Base-by-base conservation (phyloP, 1,140 invertebrate species). In the Solenopsis invicta region DNA sequence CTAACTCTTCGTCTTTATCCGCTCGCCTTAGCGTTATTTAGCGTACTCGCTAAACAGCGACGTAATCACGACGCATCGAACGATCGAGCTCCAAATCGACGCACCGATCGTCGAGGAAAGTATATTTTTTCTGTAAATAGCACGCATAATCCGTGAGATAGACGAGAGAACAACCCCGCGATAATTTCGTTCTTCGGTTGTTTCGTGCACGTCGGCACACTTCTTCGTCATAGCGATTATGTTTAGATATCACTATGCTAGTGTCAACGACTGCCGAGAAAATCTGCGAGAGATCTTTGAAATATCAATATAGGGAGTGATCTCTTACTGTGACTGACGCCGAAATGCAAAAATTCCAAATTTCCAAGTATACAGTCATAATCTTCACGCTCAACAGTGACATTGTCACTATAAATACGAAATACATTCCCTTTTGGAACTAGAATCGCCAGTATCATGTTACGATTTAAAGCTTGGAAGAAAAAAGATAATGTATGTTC, bases 41-140 rank as follows among this genome's bases (percentile, higher is more conserved):
- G 64, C 18, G 48, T 82, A 59, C 21, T 34, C 48, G 56, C 69
- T 56, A 50, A 37, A 41, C 24, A 71, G 64, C 37, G 77, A 69
- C 12, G 41, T 61, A 82, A 82, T 74, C 67, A 69, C 45, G 54
- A 72, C 24, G 62, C 64, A 21, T 81, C 74, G 74, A 62, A 84
- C 41, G 80, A 62, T 84, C 41, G 41, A 62, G 41, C 52, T 82
- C 24, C 52, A 48, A 77, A 61, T 74, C 54, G 80, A 82, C 41
- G 41, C 18, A n/a, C 41, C 67, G 67, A 72, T 82, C 24, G 52
- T 72, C 69, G 67, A 82, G 67, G 69, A 82, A 84, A 84, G 80
- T 84, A 84, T 82, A 82, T 81, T 71, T 84, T 71, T 84, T 84
- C 69, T 84, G 80, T 62, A 84, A 75, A 84, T 84, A 72, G 8